Percentiles rank a stretch among this genome's conserved stretches.
Conservation (phyloP, 2,797 vertebrate species). For the Merluccius polli region DNA sequence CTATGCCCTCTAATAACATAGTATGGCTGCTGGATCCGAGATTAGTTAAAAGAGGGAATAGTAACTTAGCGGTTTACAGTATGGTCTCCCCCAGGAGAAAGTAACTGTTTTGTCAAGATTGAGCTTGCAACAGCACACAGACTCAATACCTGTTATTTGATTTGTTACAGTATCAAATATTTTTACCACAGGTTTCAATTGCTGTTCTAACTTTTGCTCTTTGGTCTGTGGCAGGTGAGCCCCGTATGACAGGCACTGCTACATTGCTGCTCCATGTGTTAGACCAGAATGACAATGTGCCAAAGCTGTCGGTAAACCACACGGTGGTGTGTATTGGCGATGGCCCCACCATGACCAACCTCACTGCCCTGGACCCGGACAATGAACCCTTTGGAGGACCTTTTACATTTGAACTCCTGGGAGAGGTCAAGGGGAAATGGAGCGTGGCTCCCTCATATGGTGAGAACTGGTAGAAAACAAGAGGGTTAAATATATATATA, state of each 20-base stretch:
- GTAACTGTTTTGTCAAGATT: too few relatives aligned
- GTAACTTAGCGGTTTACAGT: background rate
- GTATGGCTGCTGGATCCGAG: too few relatives aligned
- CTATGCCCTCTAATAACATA: too few relatives aligned
- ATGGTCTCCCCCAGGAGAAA: background rate
- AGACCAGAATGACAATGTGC: slow-evolving; percentile 66
- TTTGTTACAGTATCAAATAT: background rate
- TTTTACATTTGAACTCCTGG: slow-evolving; percentile 60
- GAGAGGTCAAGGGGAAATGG: slow-evolving; percentile 52
- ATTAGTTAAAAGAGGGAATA: background rate
- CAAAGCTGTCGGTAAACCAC: slow-evolving; percentile 27
- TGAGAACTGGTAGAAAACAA: slow-evolving; percentile 26
- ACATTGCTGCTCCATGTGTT: slow-evolving; percentile 56
- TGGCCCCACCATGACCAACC: slow-evolving; percentile 33
- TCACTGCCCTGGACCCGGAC: slow-evolving; percentile 63
- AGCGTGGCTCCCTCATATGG: slow-evolving; percentile 53
- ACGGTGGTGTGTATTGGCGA: slow-evolving; percentile 55
- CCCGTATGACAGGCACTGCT: slow-evolving; percentile 60
- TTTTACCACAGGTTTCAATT: background rate
- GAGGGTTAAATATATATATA: background rate
- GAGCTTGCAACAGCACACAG: too few relatives aligned
- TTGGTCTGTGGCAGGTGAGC: slow-evolving; percentile 43
- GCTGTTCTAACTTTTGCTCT: background rate
- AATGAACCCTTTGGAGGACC: slow-evolving; percentile 57
- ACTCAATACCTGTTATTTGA: too few relatives aligned